Conservation (phyloP, 2,888 invertebrate species). For the Conistra vaccinii region DNA sequence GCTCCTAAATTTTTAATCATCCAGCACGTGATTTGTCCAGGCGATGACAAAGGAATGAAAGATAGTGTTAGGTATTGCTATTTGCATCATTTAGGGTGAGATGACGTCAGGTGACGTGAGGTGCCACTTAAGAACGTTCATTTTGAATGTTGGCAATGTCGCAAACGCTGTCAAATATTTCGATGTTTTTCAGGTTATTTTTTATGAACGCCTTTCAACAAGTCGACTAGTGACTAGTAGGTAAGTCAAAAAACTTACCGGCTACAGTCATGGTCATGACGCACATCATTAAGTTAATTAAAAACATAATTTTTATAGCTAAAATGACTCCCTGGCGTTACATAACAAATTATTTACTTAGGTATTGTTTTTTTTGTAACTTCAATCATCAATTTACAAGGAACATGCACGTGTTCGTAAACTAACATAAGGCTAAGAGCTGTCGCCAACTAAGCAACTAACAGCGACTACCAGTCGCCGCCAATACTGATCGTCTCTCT, state of each 20-base stretch:
- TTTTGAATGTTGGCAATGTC: too few species aligned
- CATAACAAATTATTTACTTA: slow-evolving; percentile 10
- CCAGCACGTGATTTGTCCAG: neutral
- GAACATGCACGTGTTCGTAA: neutral
- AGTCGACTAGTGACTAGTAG: neutral
- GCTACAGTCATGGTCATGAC: slow-evolving; percentile 15
- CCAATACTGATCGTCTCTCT: neutral
- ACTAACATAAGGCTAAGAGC: slow-evolving; percentile 11
- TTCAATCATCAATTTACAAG: slow-evolving; percentile 1
- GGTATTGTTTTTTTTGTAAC: slow-evolving; percentile 1
- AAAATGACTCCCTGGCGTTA: slow-evolving; percentile 19
- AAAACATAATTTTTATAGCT: slow-evolving; percentile 39
- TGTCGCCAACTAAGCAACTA: slow-evolving; percentile 11
- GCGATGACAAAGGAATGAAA: neutral
- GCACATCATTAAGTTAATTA: slow-evolving; percentile 38
- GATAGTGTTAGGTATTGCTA: neutral
- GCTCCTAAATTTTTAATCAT: neutral
- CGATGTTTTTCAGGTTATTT: neutral
- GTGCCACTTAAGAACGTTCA: neutral
- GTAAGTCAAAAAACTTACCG: slow-evolving; percentile 36
- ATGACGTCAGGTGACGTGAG: too few species aligned
- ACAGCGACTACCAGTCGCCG: neutral
- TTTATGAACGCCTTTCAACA: neutral
- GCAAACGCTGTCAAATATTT: too few species aligned
- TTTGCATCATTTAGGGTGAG: neutral